Evolutionary conservation across 2,113 vertebrate genomes (phyloP).

Genomic region (Pheucticus melanocephalus): DNA sequence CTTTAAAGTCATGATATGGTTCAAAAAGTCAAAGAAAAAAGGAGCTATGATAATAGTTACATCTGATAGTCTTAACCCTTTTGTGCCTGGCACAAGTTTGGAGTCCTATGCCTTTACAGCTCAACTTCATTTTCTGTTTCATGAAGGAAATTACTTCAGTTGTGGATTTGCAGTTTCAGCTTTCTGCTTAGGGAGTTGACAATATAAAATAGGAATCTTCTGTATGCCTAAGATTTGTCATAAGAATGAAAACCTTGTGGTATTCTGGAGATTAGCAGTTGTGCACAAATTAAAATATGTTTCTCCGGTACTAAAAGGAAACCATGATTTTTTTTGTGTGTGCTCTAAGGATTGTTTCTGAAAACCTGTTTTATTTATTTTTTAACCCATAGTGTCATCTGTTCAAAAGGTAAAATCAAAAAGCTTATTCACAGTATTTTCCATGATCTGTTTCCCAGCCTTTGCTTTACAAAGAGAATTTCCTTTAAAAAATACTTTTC

Average conservation of each 20-base stretch:
- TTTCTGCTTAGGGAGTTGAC: background rate
- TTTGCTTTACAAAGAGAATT: constrained; percentile 45
- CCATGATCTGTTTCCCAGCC: constrained; percentile 70
- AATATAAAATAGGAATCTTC: background rate
- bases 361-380: constrained; percentile 2
- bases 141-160: background rate
- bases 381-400: background rate
- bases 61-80: background rate
- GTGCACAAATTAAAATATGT: background rate
- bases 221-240: background rate
- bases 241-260: background rate
- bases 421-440: constrained; percentile 62
- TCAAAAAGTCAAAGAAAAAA: background rate
- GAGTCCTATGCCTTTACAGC: background rate
- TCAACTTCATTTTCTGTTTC: background rate
- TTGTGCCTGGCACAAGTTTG: background rate
- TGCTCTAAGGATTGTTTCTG: constrained; percentile 28
- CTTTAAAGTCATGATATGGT: background rate
- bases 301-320: background rate
- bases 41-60: background rate
- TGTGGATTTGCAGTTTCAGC: background rate
- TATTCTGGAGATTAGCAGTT: background rate
- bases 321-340: background rate
- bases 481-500: constrained; percentile 56
- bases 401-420: constrained; percentile 49